phyloP scores from a whole-genome alignment of 2,797 vertebrate species.

The Mareca strepera region DNA sequence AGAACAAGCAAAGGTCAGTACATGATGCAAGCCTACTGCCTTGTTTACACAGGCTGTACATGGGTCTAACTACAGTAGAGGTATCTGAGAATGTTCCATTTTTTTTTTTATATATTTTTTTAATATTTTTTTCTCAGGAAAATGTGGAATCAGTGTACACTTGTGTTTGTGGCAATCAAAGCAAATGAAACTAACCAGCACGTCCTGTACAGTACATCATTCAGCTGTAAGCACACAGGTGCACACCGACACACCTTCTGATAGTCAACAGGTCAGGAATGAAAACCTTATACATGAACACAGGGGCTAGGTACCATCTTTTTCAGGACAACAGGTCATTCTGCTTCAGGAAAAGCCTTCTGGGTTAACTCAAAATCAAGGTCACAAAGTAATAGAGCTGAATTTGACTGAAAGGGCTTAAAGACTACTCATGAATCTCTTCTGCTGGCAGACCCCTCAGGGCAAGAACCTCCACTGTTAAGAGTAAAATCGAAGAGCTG shows the following conservation, averaged over 20 bases:
- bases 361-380: not conserved
- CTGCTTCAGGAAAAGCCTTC: not conserved
- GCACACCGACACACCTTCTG: not conserved
- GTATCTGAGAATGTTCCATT: fast-evolving
- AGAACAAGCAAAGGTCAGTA: not conserved
- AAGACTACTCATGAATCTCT: not conserved
- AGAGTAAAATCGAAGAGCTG: conserved; percentile 8
- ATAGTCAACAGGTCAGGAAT: not conserved
- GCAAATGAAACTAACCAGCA: not conserved
- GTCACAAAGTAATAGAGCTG: not conserved
- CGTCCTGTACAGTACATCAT: not conserved
- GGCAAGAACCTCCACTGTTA: not conserved
- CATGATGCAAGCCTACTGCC: not conserved
- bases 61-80: not conserved
- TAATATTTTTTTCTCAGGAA: not conserved
- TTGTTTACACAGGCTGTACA: not conserved
- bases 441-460: not conserved
- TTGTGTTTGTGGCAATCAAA: not conserved
- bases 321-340: not conserved
- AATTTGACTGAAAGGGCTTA: not conserved
- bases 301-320: not conserved
- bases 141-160: not conserved
- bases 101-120: too few relatives aligned
- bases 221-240: not conserved
- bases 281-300: not conserved